Conservation (phyloP, 2,797 vertebrate species). For the Pogoniulus pusillus region DNA sequence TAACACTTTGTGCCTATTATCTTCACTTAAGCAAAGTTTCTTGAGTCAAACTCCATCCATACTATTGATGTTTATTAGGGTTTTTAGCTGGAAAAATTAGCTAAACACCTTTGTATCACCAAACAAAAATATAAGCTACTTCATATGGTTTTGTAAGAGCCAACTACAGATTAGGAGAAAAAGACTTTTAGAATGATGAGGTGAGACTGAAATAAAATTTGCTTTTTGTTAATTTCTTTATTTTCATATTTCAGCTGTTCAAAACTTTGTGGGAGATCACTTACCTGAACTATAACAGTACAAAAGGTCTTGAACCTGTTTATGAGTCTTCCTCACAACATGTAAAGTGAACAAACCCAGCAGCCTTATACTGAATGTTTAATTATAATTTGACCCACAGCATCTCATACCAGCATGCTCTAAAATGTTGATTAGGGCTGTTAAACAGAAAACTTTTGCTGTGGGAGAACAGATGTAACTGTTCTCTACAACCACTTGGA, state of each 20-base stretch:
- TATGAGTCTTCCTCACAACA: not conserved
- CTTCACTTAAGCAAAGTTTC: not conserved
- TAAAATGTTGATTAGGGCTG: not conserved
- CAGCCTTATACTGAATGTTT: not conserved
- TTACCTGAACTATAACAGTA: not conserved
- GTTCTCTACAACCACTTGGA: not conserved
- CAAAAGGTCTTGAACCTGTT: constrained; percentile 14
- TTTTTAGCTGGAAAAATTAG: not conserved
- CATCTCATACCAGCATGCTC: not conserved
- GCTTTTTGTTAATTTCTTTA: not conserved
- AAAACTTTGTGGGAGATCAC: not conserved
- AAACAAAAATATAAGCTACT: not conserved
- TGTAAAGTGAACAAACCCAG: not conserved
- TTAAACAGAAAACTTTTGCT: not conserved
- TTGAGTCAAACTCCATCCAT: not conserved
- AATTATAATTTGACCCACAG: not conserved
- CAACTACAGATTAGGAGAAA: not conserved
- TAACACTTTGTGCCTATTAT: not conserved
- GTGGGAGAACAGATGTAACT: not conserved
- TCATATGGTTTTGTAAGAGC: not conserved
- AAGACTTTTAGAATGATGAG: not conserved
- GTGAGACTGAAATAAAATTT: not conserved
- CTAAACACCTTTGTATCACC: not conserved
- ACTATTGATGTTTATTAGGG: not conserved
- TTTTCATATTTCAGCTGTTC: not conserved